Conservation (phyloP, 2,113 vertebrate genomes). For the Notarius quadriscutis region DNA sequence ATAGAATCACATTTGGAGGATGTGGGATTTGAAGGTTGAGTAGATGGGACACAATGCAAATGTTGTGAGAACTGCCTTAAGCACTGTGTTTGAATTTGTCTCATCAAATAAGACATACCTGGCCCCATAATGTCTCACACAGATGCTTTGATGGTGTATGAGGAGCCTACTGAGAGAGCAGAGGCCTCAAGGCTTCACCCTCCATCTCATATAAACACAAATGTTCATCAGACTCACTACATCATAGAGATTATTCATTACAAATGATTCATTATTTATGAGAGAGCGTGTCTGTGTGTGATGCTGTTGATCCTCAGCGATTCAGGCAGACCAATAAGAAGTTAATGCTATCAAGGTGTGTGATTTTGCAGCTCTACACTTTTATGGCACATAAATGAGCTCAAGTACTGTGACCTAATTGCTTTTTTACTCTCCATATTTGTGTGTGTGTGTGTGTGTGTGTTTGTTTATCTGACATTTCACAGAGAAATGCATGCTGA, state of each 20-base stretch:
- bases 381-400: neutral
- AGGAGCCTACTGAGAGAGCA: neutral
- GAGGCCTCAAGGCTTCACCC: neutral
- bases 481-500: neutral
- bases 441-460: neutral
- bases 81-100: neutral
- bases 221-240: neutral
- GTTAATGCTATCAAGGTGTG: neutral
- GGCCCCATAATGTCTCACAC: neutral
- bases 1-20: neutral
- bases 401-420: neutral
- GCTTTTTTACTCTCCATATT: neutral
- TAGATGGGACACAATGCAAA: neutral
- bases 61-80: neutral
- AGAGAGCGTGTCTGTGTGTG: neutral
- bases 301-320: neutral
- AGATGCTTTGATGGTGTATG: neutral
- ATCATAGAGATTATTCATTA: conserved; percentile 11
- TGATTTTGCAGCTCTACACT: neutral
- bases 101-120: conserved; percentile 2
- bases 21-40: neutral
- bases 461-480: neutral
- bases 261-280: conserved; percentile 20
- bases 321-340: neutral
- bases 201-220: neutral